Base-by-base conservation (phyloP, 37 sponge, comb jelly and placozoan genomes). In the Oopsacas minuta region DNA sequence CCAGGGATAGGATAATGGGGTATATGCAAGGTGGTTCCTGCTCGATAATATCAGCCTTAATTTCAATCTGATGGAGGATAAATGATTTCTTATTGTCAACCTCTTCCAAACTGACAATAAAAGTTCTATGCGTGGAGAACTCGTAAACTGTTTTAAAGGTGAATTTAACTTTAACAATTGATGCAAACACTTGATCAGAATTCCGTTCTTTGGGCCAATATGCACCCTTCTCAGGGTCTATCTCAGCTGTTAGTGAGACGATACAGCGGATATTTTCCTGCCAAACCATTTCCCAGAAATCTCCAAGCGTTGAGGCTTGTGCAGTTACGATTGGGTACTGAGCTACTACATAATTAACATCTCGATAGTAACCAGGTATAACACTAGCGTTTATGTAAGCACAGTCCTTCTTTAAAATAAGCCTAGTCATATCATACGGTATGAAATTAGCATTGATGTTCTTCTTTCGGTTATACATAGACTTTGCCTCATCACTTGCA, bases 261-360 rank as follows among this genome's bases (percentile, higher is more conserved):
- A 61, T 61, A 34, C 75, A 61, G 75, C 75, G 75, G 5, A 61
- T 34, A 34, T 61, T 61, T n/a, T 61, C 75, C 75, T 61, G 75
- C 75, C 75, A 61, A n/a, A 61, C 75, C 75, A 61, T 61, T n/a
- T 61, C 75, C 75, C 75, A 61, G 75, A 61, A 61, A 34, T 61
- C 17, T n/a, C 75, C 75, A 25, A 61, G 75, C 75, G 75, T 61
- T n/a, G 75, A 25, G 12, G 15, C 49, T 15, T 42, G 49, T 8
- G 49, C 12, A 15, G 49, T 17, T 5, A 61, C 28, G 30, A 61
- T 20, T 10, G 75, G 75, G 30, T 32, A 3, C 75, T 61, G 75
- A 7, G 75, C 75, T 5, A 61, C 75, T 5, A 61, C 30, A 34
- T 61, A 61, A n/a, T n/a, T 61, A 25, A 5, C 28, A 3, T 25